Conservation (phyloP, 2,797 vertebrate species). For the Anomalospiza imberbis region DNA sequence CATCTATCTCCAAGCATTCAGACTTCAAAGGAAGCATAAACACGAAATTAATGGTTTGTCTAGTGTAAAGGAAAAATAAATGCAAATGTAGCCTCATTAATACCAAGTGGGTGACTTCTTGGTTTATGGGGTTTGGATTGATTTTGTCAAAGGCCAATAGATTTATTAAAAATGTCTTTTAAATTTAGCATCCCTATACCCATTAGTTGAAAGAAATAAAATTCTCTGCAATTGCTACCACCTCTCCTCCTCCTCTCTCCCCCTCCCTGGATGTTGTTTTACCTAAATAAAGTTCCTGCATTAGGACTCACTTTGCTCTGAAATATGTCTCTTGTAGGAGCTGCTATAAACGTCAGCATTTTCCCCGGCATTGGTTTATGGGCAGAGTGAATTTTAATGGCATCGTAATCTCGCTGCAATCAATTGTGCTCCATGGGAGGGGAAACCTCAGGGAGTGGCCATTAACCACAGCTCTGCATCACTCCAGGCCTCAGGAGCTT, state of each 20-base stretch:
- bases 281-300: constrained; percentile 80
- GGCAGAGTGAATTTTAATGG: constrained; percentile 82
- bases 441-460: constrained; percentile 65
- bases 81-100: constrained; percentile 83
- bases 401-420: constrained; percentile 79
- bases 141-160: constrained; percentile 85
- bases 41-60: constrained; percentile 83
- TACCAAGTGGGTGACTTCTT: constrained; percentile 83
- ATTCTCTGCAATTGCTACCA: constrained; percentile 70
- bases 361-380: constrained; percentile 76
- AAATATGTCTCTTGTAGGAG: constrained; percentile 83
- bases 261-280: constrained; percentile 74
- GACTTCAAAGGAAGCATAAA: constrained; percentile 82
- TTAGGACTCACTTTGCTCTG: constrained; percentile 79
- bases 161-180: constrained; percentile 83
- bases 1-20: constrained; percentile 82
- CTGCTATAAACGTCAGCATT: constrained; percentile 81
- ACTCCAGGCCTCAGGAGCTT: constrained; percentile 55
- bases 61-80: constrained; percentile 83
- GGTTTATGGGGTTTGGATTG: constrained; percentile 83
- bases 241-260: constrained; percentile 66
- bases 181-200: constrained; percentile 80
- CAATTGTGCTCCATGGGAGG: constrained; percentile 68
- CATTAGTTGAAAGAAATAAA: constrained; percentile 82
- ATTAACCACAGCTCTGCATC: constrained; percentile 76